phyloP scores from a whole-genome alignment of 2,797 vertebrate species.

The Esox lucius region DNA sequence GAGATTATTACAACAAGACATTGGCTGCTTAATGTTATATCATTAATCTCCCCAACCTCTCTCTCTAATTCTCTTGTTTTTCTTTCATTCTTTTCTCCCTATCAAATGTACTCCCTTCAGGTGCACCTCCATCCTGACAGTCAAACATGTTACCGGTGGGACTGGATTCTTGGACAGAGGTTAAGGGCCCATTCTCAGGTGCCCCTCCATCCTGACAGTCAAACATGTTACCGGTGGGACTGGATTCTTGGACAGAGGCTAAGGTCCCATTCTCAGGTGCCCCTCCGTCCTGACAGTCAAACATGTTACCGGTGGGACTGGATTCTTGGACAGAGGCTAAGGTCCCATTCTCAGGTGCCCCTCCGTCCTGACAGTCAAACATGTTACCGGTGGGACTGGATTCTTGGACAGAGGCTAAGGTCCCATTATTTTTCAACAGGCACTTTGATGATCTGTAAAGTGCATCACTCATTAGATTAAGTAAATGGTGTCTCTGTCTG shows the following conservation, averaged over 20 bases:
- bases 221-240: conserved; percentile 1
- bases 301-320: neutral
- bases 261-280: conserved; percentile 15
- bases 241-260: neutral
- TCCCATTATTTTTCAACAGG: conserved; percentile 9
- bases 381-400: neutral
- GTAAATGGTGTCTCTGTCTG: neutral
- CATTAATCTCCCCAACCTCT: neutral
- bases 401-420: neutral
- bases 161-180: neutral
- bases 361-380: neutral
- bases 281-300: neutral
- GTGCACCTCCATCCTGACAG: neutral
- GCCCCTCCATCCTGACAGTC: neutral
- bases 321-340: neutral
- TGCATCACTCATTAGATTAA: conserved; percentile 20
- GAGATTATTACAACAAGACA: neutral
- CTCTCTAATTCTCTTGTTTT: neutral
- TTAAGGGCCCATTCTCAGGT: conserved; percentile 12
- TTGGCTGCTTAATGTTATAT: neutral
- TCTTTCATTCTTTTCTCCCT: neutral
- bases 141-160: conserved; percentile 1
- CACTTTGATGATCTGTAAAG: conserved; percentile 21
- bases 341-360: conserved; percentile 8
- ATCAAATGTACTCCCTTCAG: neutral